These are phyloP conservation scores for Ceriagrion tenellum DNA, from an alignment of 2,888 invertebrate genomes.

Conservation along the genomic window DNA sequence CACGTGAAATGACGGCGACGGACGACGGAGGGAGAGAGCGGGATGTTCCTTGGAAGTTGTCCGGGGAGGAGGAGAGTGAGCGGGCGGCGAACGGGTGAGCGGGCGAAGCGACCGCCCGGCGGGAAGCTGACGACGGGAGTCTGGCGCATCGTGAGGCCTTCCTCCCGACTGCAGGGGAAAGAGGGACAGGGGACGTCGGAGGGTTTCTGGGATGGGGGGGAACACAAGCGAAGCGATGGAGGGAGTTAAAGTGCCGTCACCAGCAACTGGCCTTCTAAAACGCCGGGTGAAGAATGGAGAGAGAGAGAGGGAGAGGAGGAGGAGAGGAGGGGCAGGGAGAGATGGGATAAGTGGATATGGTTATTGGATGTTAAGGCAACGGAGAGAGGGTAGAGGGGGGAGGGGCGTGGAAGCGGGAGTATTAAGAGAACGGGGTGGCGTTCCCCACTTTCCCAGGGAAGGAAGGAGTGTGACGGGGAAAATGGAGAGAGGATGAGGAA, in stretches of 20 bases:
- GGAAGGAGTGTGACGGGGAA: background rate
- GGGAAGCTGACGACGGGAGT: background rate
- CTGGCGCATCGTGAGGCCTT: background rate
- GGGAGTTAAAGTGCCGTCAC: constrained; percentile 7
- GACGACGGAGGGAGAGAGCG: background rate
- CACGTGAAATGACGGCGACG: background rate
- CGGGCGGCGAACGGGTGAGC: too few species aligned
- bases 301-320: background rate
- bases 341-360: constrained; percentile 45
- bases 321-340: background rate
- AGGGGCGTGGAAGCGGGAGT: background rate
- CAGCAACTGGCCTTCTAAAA: constrained; percentile 39
- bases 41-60: background rate
- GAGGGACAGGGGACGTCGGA: background rate
- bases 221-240: background rate
- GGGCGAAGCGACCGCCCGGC: too few species aligned
- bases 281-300: constrained; percentile 14
- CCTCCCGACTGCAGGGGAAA: background rate
- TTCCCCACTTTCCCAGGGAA: background rate
- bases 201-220: too few species aligned
- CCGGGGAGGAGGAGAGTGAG: background rate
- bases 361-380: background rate
- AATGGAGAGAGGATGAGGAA: background rate
- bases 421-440: background rate
- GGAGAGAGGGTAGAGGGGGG: background rate